Percentiles rank a stretch among this genome's conserved stretches.
These are phyloP conservation scores for Myodes glareolus DNA, from an alignment of 2,113 vertebrate species.

Conservation along the genomic window DNA sequence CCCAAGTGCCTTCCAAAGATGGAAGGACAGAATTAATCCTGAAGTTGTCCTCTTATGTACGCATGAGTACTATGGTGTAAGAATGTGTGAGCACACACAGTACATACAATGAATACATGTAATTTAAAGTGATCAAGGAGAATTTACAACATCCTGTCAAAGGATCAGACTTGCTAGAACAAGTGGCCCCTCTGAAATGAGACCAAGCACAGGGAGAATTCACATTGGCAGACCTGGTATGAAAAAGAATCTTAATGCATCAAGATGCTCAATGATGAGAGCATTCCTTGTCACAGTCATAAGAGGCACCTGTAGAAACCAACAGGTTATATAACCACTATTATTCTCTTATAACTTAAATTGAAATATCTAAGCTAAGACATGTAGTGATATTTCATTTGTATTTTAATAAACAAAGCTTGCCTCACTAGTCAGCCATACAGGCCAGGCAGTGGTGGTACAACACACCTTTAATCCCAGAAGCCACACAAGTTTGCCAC, in stretches of 20 bases:
- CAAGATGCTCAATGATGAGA: not conserved
- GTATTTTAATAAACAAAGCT: too few relatives aligned
- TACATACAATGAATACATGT: not conserved
- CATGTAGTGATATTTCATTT: too few relatives aligned
- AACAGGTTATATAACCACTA: not conserved
- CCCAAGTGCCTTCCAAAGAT: too few relatives aligned
- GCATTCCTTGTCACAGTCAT: not conserved
- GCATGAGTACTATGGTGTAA: not conserved
- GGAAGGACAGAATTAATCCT: not conserved
- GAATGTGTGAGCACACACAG: not conserved
- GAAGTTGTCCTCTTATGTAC: not conserved
- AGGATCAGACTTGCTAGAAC: not conserved
- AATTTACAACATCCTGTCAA: not conserved
- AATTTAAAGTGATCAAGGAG: not conserved
- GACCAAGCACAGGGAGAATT: not conserved
- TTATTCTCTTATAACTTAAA: slow-evolving; percentile 26
- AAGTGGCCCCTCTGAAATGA: not conserved
- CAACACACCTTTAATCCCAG: too few relatives aligned
- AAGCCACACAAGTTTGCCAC: too few relatives aligned
- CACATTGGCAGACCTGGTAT: not conserved
- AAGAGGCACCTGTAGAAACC: not conserved
- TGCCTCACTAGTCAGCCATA: too few relatives aligned
- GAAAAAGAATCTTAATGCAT: not conserved
- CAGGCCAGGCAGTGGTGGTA: too few relatives aligned
- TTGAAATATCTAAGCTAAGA: slow-evolving; percentile 29